A percentile compares a stretch with the other conserved stretches of the same genome.
These are phyloP conservation scores for Cettia cetti DNA, from an alignment of 2,113 vertebrate genomes.

Conservation along the genomic window DNA sequence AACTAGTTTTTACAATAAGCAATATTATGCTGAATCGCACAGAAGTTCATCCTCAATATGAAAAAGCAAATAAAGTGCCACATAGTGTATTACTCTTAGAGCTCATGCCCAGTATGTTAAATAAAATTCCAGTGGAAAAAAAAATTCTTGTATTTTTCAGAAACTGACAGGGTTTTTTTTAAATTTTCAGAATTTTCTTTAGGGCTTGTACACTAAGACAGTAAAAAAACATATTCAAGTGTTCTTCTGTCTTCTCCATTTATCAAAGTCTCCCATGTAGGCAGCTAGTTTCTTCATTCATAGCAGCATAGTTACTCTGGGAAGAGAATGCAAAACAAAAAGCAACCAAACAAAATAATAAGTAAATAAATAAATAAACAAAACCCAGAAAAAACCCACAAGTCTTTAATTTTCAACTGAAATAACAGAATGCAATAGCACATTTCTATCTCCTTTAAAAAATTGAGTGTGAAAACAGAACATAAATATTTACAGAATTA, in stretches of 20 bases:
- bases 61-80: background rate
- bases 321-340: background rate
- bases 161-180: background rate
- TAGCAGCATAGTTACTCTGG: background rate
- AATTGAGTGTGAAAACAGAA: background rate
- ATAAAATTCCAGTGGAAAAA: background rate
- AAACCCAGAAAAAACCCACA: accelerated
- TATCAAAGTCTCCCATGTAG: background rate
- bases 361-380: background rate
- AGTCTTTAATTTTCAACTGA: background rate
- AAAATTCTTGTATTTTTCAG: background rate
- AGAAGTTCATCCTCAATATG: background rate
- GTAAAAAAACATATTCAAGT: background rate
- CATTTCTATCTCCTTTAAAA: background rate
- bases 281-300: background rate
- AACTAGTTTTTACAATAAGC: background rate
- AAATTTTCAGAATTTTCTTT: background rate
- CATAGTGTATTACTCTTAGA: background rate
- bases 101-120: background rate
- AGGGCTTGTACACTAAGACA: background rate
- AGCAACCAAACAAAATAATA: background rate
- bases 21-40: background rate
- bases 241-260: background rate
- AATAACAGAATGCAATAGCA: background rate
- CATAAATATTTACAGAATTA: background rate